phyloP scores from a whole-genome alignment of 2,888 invertebrate species.

The Thecocarcelia acutangulata region DNA sequence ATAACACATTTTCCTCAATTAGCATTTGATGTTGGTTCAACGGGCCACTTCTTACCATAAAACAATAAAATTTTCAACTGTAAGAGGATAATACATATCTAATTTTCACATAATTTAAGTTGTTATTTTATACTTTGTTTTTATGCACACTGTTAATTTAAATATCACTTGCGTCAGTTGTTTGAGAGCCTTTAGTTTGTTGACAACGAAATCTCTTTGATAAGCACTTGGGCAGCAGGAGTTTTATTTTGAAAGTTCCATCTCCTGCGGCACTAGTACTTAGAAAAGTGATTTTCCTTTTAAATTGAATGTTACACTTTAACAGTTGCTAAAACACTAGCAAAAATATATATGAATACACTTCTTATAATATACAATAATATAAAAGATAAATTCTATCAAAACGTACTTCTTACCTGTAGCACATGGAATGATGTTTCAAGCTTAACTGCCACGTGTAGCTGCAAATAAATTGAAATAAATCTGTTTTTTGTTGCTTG shows the following conservation, averaged over 20 bases:
- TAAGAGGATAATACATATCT: no score
- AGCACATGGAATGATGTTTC: background rate
- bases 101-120: no score
- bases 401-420: background rate
- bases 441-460: background rate
- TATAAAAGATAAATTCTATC: background rate
- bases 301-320: conserved; percentile 6
- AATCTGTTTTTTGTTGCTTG: no score
- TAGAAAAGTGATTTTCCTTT: conserved; percentile 80
- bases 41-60: no score
- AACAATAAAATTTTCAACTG: no score
- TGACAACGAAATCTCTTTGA: conserved; percentile 82
- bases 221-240: conserved; percentile 83
- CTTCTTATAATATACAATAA: no score
- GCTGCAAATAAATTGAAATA: background rate
- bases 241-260: conserved; percentile 76
- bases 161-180: background rate
- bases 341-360: background rate
- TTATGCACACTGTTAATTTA: no score
- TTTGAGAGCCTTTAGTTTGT: conserved; percentile 47
- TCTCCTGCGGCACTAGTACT: conserved; percentile 83
- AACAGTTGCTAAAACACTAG: background rate
- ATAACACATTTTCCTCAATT: no score
- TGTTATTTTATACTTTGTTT: no score
- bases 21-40: no score